Evolutionary conservation across 2,797 vertebrate species (phyloP).

Genomic region (Scolopax bukidnonensis): DNA sequence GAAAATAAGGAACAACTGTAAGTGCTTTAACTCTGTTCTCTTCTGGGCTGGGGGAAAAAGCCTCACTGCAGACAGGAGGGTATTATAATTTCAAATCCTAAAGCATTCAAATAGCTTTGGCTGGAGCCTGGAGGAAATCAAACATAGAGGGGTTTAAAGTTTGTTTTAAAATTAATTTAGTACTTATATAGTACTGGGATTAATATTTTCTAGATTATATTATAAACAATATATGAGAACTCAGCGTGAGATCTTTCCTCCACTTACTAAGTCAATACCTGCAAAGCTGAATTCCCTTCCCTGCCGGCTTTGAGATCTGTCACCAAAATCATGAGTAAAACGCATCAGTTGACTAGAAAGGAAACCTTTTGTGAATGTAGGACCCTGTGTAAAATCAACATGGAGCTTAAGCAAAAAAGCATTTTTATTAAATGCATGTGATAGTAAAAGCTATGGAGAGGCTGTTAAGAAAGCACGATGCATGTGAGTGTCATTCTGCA

Average conservation of each 20-base stretch:
- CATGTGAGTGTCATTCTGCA: neutral
- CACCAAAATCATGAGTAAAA: neutral
- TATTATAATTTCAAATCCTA: slow-evolving; percentile 36
- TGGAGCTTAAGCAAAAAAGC: neutral
- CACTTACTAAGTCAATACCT: neutral
- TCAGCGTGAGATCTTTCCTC: neutral
- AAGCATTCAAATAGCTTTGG: slow-evolving; percentile 31
- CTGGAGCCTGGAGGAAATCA: slow-evolving; percentile 27
- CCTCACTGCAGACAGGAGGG: neutral
- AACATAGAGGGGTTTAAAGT: neutral
- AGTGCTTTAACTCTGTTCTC: slow-evolving; percentile 49
- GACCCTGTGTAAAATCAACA: neutral
- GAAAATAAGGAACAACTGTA: slow-evolving; percentile 14
- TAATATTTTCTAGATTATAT: neutral
- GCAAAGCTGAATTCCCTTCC: neutral
- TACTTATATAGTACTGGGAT: neutral
- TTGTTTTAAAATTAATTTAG: slow-evolving; percentile 9
- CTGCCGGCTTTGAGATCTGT: neutral
- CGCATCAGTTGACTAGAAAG: neutral
- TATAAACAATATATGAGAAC: neutral
- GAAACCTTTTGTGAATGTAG: neutral
- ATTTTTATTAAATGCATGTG: neutral
- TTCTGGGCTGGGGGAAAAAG: slow-evolving; percentile 7
- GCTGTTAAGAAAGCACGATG: neutral
- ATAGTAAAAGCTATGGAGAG: neutral